Evolutionary conservation across 2,113 vertebrate species (phyloP).

Genomic region (Pyxicephalus adspersus): DNA sequence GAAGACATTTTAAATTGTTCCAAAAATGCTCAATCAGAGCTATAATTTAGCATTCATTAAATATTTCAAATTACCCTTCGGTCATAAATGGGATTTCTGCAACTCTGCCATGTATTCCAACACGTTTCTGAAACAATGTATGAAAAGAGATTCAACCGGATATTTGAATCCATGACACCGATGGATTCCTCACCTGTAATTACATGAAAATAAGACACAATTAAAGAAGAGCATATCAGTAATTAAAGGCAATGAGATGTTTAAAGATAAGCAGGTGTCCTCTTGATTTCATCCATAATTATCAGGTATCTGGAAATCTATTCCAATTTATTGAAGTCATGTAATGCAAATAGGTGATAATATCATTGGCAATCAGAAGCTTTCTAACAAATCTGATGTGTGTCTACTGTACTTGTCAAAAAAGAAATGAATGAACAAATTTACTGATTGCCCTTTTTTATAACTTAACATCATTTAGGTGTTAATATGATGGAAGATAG

Average conservation of each 20-base stretch:
- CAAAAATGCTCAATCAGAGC: neutral
- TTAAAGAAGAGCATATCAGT: neutral
- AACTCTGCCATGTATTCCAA: neutral
- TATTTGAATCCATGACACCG: constrained; percentile 17
- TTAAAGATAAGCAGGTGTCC: constrained; percentile 15
- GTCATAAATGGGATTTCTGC: neutral
- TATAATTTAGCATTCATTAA: neutral
- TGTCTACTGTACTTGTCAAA: neutral
- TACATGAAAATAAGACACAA: constrained; percentile 25
- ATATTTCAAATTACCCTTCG: neutral
- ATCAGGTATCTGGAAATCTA: constrained; percentile 25
- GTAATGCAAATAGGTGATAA: neutral
- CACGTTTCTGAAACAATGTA: neutral
- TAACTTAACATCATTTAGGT: too few species aligned
- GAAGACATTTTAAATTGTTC: constrained; percentile 1
- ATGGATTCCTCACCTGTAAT: constrained; percentile 17
- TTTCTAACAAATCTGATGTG: neutral
- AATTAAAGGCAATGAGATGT: constrained; percentile 42
- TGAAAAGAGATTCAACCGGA: neutral
- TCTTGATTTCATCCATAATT: constrained; percentile 40
- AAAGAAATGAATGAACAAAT: too few species aligned
- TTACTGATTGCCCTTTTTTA: too few species aligned
- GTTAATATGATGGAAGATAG: too few species aligned
- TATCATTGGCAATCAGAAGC: constrained; percentile 4
- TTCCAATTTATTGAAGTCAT: constrained; percentile 3